Evolutionary conservation across 2,888 invertebrate species (phyloP).

Genomic region (Xanthia togata): DNA sequence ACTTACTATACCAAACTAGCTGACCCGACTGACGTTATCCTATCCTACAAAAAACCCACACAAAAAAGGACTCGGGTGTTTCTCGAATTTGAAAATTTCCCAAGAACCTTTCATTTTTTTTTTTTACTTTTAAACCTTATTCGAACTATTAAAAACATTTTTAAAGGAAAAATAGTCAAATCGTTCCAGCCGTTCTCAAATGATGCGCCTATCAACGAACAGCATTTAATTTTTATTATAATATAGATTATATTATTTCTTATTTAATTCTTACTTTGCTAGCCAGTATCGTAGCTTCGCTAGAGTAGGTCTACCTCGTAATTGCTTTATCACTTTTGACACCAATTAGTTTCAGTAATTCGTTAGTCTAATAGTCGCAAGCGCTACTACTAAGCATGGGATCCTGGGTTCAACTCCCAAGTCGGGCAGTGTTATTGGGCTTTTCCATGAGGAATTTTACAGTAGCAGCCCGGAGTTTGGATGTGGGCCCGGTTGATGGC

Average conservation of each 20-base stretch:
- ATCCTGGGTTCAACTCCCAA: too few relatives aligned
- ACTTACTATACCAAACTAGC: too few relatives aligned
- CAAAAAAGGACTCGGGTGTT: neutral
- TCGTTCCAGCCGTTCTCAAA: too few relatives aligned
- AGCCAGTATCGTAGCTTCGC: neutral
- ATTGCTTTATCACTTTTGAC: neutral
- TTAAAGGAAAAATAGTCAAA: too few relatives aligned
- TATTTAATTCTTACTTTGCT: neutral
- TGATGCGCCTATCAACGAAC: too few relatives aligned
- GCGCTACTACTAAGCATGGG: too few relatives aligned
- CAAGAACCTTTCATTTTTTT: neutral
- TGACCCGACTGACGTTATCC: neutral
- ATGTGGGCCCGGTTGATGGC: too few relatives aligned
- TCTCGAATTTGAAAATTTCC: neutral
- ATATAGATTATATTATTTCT: neutral
- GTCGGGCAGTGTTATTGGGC: too few relatives aligned
- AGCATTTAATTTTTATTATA: too few relatives aligned
- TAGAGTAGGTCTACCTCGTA: neutral
- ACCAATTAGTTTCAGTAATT: neutral
- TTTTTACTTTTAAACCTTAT: neutral
- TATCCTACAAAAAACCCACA: neutral
- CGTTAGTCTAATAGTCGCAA: too few relatives aligned
- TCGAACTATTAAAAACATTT: neutral
- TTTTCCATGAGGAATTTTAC: too few relatives aligned
- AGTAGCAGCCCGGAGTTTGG: too few relatives aligned